A percentile compares a stretch with the other conserved stretches of the same genome.
Evolutionary conservation across 2,888 invertebrate species (phyloP).

Genomic region (Labia minor): DNA sequence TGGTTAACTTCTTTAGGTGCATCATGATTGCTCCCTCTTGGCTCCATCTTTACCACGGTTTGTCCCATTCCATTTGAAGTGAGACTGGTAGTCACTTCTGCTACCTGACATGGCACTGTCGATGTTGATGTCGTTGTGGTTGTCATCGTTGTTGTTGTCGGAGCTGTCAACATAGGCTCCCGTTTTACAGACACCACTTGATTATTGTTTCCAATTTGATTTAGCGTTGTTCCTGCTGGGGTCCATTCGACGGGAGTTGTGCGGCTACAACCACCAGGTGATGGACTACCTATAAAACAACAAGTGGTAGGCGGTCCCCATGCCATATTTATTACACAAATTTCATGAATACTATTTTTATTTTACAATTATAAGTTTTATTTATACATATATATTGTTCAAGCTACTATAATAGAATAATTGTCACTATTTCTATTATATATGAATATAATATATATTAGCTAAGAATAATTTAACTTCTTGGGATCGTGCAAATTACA

Average conservation of each 20-base stretch:
- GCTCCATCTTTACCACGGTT: conserved; percentile 52
- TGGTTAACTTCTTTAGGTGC: conserved; percentile 30
- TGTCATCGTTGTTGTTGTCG: conserved; percentile 16
- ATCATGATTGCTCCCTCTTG: conserved; percentile 50
- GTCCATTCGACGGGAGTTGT: conserved; percentile 48
- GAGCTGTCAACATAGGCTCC: conserved; percentile 3
- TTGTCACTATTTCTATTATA: too few species aligned
- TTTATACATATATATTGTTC: too few species aligned
- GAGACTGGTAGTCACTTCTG: conserved; percentile 44
- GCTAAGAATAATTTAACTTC: too few species aligned
- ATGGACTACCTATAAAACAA: conserved; percentile 29
- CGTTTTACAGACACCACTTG: not conserved
- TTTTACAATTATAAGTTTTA: too few species aligned
- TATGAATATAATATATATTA: too few species aligned
- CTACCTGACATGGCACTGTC: conserved; percentile 44
- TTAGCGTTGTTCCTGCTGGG: not conserved
- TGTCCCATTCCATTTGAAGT: conserved; percentile 34
- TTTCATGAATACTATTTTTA: too few species aligned
- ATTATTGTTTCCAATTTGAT: too few species aligned
- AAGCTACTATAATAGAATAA: too few species aligned
- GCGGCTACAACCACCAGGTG: conserved; percentile 52
- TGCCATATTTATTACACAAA: too few species aligned
- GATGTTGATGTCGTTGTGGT: conserved; percentile 21
- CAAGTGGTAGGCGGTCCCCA: too few species aligned
- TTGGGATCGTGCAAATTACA: too few species aligned